Evolutionary conservation across 2,797 vertebrate species (phyloP).

Genomic region (Sebastes ruberrimus): DNA sequence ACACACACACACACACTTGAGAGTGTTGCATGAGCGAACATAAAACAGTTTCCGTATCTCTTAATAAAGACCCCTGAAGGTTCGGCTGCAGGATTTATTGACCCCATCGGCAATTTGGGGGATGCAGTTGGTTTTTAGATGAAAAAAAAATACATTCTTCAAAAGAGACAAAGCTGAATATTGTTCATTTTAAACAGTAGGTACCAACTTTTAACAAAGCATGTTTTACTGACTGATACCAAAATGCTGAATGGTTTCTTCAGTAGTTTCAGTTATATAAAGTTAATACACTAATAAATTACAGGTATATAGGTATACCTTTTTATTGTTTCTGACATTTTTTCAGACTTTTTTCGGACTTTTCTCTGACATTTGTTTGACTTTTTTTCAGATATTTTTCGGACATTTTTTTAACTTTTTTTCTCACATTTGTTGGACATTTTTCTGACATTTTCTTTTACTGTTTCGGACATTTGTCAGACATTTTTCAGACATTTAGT

Average conservation of each 20-base stretch:
- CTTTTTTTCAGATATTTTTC: too few relatives aligned
- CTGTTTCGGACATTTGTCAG: too few relatives aligned
- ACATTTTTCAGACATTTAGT: too few relatives aligned
- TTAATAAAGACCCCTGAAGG: constrained; percentile 47
- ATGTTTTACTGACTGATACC: neutral
- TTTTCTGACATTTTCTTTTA: too few relatives aligned
- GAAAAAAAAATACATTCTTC: neutral
- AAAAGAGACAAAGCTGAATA: neutral
- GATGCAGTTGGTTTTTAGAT: neutral
- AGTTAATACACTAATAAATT: neutral
- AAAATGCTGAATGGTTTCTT: neutral
- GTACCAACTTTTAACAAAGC: neutral
- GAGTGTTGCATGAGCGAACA: constrained; percentile 40
- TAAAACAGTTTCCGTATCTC: constrained; percentile 52
- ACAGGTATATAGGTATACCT: neutral
- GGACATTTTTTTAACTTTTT: too few relatives aligned
- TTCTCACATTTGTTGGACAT: too few relatives aligned
- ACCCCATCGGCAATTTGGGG: neutral
- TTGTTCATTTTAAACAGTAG: neutral
- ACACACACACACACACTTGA: constrained; percentile 15
- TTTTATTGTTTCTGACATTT: fast-evolving
- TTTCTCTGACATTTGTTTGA: too few relatives aligned
- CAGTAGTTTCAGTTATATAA: neutral
- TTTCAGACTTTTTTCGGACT: too few relatives aligned
- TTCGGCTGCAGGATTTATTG: constrained; percentile 31